Evolutionary conservation across 2,797 vertebrate species (phyloP), one percentile per base, ranked within the genome.

Genomic region (Nyctibius grandis): DNA sequence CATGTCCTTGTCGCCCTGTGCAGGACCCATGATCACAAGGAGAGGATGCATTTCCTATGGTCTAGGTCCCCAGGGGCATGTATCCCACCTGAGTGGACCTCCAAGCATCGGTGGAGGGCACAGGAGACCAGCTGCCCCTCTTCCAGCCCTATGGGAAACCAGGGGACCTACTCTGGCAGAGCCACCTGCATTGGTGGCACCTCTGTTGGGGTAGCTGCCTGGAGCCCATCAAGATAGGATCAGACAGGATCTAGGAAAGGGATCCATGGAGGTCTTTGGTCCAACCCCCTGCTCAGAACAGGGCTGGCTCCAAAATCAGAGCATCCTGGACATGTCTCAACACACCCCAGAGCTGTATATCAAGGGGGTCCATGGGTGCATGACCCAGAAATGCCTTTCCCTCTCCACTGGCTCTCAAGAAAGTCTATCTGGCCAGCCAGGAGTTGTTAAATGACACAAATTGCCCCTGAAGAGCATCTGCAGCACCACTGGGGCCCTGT

Each of bases 401-500:
- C 40, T 69, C 29, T 50, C 80, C 34, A 9, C 4, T 34, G 18
- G 14, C 6, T 16, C 9, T 12, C 4, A 11, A 31, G 28, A 68
- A 63, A 70, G 20, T 42, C 44, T 40, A 5, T 4, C 18, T 3
- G 14, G 25, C 34, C 47, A 47, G 10, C 38, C 47, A 44, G 79
- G 22, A 70, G 29, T 5, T 78, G 64, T 26, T 44, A 5, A 84
- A 33, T 9, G 57, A 21, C 85, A 84, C 57, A 20, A 42, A 60
- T 16, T 5, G 1, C 34, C 65, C 57, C 61, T 38, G 6, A 65
- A 81, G 5, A 72, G 15, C 34, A 40, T 8, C 48, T 47, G 20
- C 16, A 22, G 54, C 63, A 20, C 21, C 4, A 0, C 17, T 0
- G 0, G 44, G n/a, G 44, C 33, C 40, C 31, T 6, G 3, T 16